Conservation (phyloP, 2,888 invertebrate genomes). For the Eledona agricola region DNA sequence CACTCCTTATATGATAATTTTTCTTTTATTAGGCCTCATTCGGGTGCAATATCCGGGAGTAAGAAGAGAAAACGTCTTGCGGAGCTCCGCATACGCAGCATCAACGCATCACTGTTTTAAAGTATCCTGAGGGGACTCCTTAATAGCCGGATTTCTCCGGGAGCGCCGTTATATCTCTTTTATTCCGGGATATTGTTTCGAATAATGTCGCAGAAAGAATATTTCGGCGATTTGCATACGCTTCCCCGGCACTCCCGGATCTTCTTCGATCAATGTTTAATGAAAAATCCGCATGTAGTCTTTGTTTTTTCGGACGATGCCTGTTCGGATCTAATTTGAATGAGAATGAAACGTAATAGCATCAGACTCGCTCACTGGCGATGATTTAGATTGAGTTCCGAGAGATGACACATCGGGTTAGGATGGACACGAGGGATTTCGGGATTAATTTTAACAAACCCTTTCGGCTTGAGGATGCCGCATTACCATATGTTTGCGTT, state of each 20-base stretch:
- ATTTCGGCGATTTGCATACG: conserved; percentile 35
- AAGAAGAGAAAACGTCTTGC: too few species aligned
- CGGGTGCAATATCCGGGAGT: too few species aligned
- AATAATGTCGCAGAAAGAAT: conserved; percentile 42
- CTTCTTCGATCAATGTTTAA: too few species aligned
- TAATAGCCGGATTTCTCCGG: conserved; percentile 40
- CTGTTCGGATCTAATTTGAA: conserved; percentile 37
- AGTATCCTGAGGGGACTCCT: conserved; percentile 43
- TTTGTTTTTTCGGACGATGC: too few species aligned
- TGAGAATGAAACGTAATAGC: conserved; percentile 32
- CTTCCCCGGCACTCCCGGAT: too few species aligned
- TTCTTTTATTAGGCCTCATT: too few species aligned
- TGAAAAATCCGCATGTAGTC: too few species aligned
- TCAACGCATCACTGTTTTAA: conserved; percentile 34
- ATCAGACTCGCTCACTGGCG: conserved; percentile 31
- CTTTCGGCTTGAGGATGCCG: conserved; percentile 18
- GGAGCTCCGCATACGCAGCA: conserved; percentile 39
- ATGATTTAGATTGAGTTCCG: conserved; percentile 37
- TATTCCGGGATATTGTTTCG: conserved; percentile 43
- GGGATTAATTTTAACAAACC: conserved; percentile 30
- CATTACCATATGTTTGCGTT: conserved; percentile 28
- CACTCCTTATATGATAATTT: too few species aligned
- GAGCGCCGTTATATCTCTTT: conserved; percentile 42
- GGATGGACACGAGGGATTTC: conserved; percentile 26
- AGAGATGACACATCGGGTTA: conserved; percentile 35